A percentile compares a stretch with the other conserved stretches of the same genome.
Evolutionary conservation across 2,797 vertebrate genomes (phyloP).

Genomic region (Adrianichthys oophorus): DNA sequence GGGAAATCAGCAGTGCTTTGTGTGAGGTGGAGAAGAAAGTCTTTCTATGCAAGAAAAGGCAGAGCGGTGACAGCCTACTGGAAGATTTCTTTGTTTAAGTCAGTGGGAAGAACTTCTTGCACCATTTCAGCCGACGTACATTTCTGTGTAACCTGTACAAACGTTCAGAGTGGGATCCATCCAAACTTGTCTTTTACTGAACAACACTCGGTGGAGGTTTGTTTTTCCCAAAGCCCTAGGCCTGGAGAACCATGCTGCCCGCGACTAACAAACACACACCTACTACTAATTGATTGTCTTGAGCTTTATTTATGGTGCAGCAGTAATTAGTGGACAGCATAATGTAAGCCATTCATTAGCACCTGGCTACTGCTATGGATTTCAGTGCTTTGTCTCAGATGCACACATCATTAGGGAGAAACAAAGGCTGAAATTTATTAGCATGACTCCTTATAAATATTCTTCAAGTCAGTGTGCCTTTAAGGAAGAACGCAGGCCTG

Average conservation of each 20-base stretch:
- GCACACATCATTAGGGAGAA: conserved; percentile 81
- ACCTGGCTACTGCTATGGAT: conserved; percentile 82
- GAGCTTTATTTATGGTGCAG: conserved; percentile 83
- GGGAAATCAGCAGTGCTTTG: conserved; percentile 66
- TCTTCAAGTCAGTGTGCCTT: conserved; percentile 81
- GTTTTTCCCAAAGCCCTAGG: conserved; percentile 50
- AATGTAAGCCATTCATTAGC: conserved; percentile 86
- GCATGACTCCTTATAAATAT: conserved; percentile 79
- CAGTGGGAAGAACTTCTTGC: conserved; percentile 61
- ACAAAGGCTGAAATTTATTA: conserved; percentile 85
- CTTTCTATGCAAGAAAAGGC: conserved; percentile 67
- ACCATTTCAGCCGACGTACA: conserved; percentile 61
- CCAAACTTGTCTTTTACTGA: conserved; percentile 66
- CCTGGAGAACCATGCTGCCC: conserved; percentile 73
- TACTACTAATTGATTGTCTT: conserved; percentile 84
- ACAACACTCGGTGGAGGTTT: conserved; percentile 69
- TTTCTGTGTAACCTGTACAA: conserved; percentile 70
- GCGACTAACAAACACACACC: conserved; percentile 80
- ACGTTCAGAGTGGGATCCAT: conserved; percentile 73
- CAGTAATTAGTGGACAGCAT: conserved; percentile 85
- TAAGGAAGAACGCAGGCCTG: conserved; percentile 85
- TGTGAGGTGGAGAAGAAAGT: conserved; percentile 65
- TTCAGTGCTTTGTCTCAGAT: conserved; percentile 82
- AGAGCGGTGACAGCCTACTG: conserved; percentile 60
- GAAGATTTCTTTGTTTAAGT: conserved; percentile 74